Evolutionary conservation across 2,797 vertebrate genomes (phyloP).

Genomic region (Propithecus perrieri): DNA sequence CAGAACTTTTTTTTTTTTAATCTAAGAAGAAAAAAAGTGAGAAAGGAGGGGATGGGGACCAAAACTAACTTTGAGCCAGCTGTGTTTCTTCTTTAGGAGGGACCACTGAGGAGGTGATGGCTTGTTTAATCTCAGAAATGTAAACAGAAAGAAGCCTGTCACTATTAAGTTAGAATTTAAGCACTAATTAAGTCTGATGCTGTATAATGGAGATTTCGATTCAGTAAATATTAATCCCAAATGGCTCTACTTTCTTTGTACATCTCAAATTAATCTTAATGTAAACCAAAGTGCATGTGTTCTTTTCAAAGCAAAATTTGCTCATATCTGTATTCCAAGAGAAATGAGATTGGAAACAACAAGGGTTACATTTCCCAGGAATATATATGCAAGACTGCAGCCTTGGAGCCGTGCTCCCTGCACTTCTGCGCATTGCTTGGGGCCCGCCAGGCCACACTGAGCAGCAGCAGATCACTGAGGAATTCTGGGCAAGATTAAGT

Average conservation of each 20-base stretch:
- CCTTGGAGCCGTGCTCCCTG: conserved; percentile 10
- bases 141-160: conserved; percentile 64
- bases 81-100: conserved; percentile 68
- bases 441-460: not conserved
- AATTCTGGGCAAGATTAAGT: not conserved
- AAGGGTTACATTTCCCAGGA: conserved; percentile 55
- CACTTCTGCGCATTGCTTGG: conserved; percentile 32
- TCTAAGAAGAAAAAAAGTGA: conserved; percentile 39
- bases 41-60: not conserved
- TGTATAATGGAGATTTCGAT: conserved; percentile 45
- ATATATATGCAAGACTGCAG: conserved; percentile 43
- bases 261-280: conserved; percentile 65
- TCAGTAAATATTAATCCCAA: conserved; percentile 70
- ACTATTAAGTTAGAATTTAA: conserved; percentile 67
- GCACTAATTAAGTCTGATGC: conserved; percentile 58
- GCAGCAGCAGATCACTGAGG: not conserved
- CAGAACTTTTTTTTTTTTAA: conserved; percentile 9
- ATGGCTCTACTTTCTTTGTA: conserved; percentile 42
- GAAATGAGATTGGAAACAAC: conserved; percentile 63
- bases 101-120: conserved; percentile 57
- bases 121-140: conserved; percentile 65
- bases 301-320: conserved; percentile 60
- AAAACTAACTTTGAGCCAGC: conserved; percentile 53
- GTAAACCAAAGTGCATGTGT: conserved; percentile 47
- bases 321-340: conserved; percentile 44